phyloP scores from a whole-genome alignment of 2,888 invertebrate species.

The Camponotus fellah region DNA sequence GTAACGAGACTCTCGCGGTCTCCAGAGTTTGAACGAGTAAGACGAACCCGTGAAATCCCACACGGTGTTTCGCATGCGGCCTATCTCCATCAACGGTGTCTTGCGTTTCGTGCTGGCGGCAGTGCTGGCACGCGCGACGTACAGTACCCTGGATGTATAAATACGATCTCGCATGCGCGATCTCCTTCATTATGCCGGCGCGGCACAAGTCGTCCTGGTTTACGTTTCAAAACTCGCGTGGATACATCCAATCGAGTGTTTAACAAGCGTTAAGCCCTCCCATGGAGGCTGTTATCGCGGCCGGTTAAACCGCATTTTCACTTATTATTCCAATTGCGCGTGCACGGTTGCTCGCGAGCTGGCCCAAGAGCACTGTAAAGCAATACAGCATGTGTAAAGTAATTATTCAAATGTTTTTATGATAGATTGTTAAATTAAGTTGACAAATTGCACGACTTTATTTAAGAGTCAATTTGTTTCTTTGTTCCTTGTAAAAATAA shows the following conservation, averaged over 20 bases:
- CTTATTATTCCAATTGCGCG: constrained; percentile 15
- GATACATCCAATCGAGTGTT: constrained; percentile 64
- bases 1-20: constrained; percentile 31
- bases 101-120: constrained; percentile 71
- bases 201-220: constrained; percentile 72
- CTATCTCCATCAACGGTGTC: constrained; percentile 71
- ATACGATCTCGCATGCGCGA: constrained; percentile 77
- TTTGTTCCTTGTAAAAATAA: neutral
- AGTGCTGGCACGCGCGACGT: constrained; percentile 76
- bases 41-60: constrained; percentile 75
- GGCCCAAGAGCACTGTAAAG: neutral
- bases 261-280: constrained; percentile 67
- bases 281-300: constrained; percentile 59
- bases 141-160: constrained; percentile 75
- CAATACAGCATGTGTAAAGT: neutral
- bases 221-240: constrained; percentile 73
- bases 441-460: neutral
- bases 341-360: neutral
- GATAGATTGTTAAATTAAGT: neutral
- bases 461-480: neutral
- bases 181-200: constrained; percentile 74
- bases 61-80: constrained; percentile 75
- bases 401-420: neutral
- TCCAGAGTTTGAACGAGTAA: constrained; percentile 58
- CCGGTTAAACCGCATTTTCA: constrained; percentile 27